Evolutionary conservation across 1,140 invertebrate species (phyloP).

Genomic region (Rhyacophila brunnea): DNA sequence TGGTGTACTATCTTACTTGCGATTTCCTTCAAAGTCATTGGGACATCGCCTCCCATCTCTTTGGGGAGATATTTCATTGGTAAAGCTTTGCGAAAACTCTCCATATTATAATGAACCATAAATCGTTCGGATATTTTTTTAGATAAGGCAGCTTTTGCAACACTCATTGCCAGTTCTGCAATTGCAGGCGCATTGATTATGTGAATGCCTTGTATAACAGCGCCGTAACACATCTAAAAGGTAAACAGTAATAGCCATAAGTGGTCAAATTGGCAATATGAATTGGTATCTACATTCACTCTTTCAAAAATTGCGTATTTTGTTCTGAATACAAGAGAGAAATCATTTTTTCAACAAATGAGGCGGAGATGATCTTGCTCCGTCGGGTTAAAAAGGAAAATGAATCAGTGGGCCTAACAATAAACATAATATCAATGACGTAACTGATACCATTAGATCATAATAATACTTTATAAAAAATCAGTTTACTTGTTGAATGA

Average conservation of each 20-base stretch:
- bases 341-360: background rate
- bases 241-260: background rate
- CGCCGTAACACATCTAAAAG: constrained; percentile 53
- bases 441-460: too few species aligned
- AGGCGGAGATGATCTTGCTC: background rate
- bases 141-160: constrained; percentile 41
- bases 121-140: constrained; percentile 41
- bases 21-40: constrained; percentile 38
- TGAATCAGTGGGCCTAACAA: too few species aligned
- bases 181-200: constrained; percentile 44
- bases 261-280: background rate
- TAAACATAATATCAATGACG: too few species aligned
- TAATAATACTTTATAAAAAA: too few species aligned
- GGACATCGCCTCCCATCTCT: constrained; percentile 26
- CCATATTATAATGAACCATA: constrained; percentile 1
- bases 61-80: constrained; percentile 13
- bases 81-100: constrained; percentile 10
- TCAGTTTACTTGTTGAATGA: too few species aligned
- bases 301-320: background rate
- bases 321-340: background rate
- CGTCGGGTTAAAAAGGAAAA: background rate
- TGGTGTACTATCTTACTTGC: too few species aligned
- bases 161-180: constrained; percentile 38
- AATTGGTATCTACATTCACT: too few species aligned
- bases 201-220: constrained; percentile 53